A percentile compares a stretch with the other conserved stretches of the same genome.
These are phyloP conservation scores for Napeogenes inachia DNA, from an alignment of 2,888 invertebrate genomes.

Conservation along the genomic window DNA sequence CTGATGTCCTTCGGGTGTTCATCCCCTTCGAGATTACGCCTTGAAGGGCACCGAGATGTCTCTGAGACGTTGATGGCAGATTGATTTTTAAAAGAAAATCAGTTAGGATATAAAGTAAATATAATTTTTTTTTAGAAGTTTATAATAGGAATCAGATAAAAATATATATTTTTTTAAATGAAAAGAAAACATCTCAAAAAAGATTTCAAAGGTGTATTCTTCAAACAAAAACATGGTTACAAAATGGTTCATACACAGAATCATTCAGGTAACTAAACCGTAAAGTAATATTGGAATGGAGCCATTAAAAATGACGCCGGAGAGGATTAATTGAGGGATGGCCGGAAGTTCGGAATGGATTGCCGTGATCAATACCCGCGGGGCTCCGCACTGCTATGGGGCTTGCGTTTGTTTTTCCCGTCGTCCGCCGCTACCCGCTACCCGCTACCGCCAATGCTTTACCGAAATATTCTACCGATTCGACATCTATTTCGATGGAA, in stretches of 20 bases:
- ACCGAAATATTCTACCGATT: conserved; percentile 20
- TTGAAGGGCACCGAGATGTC: conserved; percentile 20
- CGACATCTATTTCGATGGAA: conserved; percentile 23
- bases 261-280: conserved; percentile 15
- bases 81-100: conserved; percentile 20
- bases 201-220: too few species aligned
- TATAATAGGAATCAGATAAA: too few species aligned
- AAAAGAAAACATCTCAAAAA: too few species aligned
- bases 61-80: conserved; percentile 17
- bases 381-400: conserved; percentile 19
- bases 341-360: conserved; percentile 31
- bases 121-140: too few species aligned
- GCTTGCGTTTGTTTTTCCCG: conserved; percentile 29
- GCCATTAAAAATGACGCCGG: conserved; percentile 28
- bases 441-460: conserved; percentile 10
- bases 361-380: conserved; percentile 30
- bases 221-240: too few species aligned
- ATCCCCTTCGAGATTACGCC: conserved; percentile 28
- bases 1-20: conserved; percentile 31
- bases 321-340: conserved; percentile 32
- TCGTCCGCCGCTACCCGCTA: neutral
- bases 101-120: too few species aligned
- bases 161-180: too few species aligned
- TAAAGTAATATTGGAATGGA: conserved; percentile 26
- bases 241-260: conserved; percentile 7